Evolutionary conservation across 2,888 invertebrate species (phyloP), one percentile per base, ranked within the genome.

Genomic region (Rugalucina vietnamica): DNA sequence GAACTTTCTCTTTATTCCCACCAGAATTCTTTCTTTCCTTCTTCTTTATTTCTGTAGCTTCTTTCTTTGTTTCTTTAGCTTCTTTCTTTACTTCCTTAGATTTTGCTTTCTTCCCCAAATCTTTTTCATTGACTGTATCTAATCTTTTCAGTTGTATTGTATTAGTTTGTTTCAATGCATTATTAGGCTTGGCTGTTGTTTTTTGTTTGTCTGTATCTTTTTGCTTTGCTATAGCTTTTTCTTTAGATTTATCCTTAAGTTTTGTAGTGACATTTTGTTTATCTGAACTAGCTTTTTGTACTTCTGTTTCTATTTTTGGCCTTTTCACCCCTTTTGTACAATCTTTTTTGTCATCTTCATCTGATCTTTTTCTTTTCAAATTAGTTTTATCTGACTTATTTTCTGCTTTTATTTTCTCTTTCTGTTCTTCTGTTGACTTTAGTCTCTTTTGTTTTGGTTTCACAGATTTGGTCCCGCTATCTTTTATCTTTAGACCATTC

Each of bases 1-100:
- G 83, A 32, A 82, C 82, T 0, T 71, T 43, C 50, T 84, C 78
- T 37, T 84, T 84, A 29, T 80, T 84, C 32, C 65, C 54, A 14
- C 49, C 79, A 78, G 74, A 81, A 50, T 84, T 84, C 65, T 76
- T 74, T 49, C 78, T 81, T 36, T 73, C 57, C 10, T 70, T 69
- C 39, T 54, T 34, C 50, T 72, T 72, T 24, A 4, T 39, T 24
- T 54, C 60, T 74, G n/a, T 74, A 3, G 21, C 34, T 34, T 65
- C 29, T 4, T 81, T 69, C 69, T 82, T 78, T 5, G 32, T 27
- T 29, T 29, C 65, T 27, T 24, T 37, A 49, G 73, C 74, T 43
- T n/a, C 54, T 49, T 18, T 43, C 54, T 76, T 88, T 49, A n/a
- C 27, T 79, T 84, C 70, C 49, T 72, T 14, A 8, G 29, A 8